These are phyloP conservation scores for Drepana arcuata DNA, from an alignment of 1,140 invertebrate species.

Conservation along the genomic window DNA sequence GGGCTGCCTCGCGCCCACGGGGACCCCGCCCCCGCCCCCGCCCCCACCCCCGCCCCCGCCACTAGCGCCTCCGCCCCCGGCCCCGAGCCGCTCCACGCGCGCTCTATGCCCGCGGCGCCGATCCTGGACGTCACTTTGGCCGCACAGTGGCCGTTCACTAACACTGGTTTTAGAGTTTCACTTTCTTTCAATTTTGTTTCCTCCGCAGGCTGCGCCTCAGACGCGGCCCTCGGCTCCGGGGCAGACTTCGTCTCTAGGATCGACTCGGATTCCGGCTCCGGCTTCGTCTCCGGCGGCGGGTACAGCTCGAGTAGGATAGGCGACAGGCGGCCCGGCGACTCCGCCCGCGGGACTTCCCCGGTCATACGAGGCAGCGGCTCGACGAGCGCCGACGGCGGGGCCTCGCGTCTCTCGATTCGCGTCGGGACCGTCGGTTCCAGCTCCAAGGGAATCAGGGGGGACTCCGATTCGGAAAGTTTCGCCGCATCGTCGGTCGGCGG, in stretches of 20 bases:
- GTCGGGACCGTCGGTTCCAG: constrained; percentile 14
- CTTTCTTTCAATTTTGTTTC: no score
- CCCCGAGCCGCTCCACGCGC: constrained; percentile 45
- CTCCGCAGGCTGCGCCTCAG: no score
- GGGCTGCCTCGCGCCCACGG: constrained; percentile 27
- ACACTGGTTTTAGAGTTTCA: no score
- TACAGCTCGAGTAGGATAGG: no score
- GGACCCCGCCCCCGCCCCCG: constrained; percentile 2
- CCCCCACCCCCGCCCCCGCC: background rate
- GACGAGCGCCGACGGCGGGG: constrained; percentile 39
- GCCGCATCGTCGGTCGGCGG: constrained; percentile 21
- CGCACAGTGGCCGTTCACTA: no score
- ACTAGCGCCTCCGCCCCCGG: constrained; percentile 17
- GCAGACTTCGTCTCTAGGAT: constrained; percentile 9
- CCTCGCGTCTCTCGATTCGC: constrained; percentile 28
- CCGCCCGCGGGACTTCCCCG: no score
- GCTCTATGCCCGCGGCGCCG: constrained; percentile 42
- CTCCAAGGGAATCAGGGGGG: constrained; percentile 24
- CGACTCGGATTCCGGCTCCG: constrained; percentile 19
- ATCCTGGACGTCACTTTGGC: constrained; percentile 7
- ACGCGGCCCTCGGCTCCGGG: constrained; percentile 3
- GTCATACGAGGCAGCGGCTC: constrained; percentile 40
- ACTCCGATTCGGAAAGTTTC: constrained; percentile 15
- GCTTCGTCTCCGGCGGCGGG: no score
- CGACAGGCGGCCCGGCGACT: no score